phyloP scores from a whole-genome alignment of 2,888 invertebrate species.

The Agrotis segetum region DNA sequence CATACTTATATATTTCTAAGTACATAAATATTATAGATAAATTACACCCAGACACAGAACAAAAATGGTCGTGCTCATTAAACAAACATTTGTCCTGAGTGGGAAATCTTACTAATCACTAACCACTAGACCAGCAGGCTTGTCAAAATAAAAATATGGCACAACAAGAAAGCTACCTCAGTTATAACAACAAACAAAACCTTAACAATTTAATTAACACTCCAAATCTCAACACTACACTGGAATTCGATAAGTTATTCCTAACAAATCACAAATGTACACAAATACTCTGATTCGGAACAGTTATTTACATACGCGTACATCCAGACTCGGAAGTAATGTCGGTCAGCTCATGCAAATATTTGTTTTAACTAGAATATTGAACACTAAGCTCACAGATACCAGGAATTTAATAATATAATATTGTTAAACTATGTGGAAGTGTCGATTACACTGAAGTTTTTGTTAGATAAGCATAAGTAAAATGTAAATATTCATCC shows the following conservation, averaged over 20 bases:
- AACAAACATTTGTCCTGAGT: no score
- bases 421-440: conserved; percentile 15
- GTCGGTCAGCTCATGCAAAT: conserved; percentile 41
- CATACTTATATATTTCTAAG: no score
- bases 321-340: conserved; percentile 36
- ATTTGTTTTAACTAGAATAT: conserved; percentile 42
- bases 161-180: not conserved
- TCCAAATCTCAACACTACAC: not conserved
- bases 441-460: not conserved
- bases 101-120: no score
- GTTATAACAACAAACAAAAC: not conserved
- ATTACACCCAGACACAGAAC: no score
- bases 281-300: conserved; percentile 30
- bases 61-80: no score
- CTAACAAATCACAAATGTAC: conserved; percentile 27
- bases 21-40: no score
- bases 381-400: conserved; percentile 14
- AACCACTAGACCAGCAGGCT: no score
- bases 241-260: conserved; percentile 17
- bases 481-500: not conserved
- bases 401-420: conserved; percentile 19
- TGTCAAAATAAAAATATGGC: not conserved
- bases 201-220: not conserved
- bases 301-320: conserved; percentile 18
- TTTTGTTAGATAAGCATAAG: not conserved